Base-by-base conservation (phyloP, 2,888 invertebrate species). In the Microchrysa polita region DNA sequence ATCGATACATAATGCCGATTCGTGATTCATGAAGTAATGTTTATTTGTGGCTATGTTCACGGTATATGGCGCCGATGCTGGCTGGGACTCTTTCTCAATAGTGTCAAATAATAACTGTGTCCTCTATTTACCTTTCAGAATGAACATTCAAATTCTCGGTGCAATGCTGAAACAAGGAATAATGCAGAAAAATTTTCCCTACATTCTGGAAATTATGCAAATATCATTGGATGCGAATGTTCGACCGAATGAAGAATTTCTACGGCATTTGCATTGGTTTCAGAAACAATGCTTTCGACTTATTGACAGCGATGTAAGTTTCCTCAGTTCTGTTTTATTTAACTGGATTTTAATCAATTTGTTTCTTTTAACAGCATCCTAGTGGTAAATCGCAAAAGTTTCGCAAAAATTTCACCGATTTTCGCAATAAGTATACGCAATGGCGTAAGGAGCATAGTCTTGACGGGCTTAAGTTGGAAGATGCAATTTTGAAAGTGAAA, bases 81-180 rank as follows among this genome's bases (percentile, higher is more conserved):
- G n/a, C n/a, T n/a, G n/a, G n/a, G n/a, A n/a, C n/a, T n/a, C n/a
- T n/a, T n/a, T n/a, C n/a, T n/a, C n/a, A n/a, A n/a, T n/a, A n/a
- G n/a, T n/a, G n/a, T n/a, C n/a, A n/a, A n/a, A n/a, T n/a, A n/a
- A n/a, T n/a, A n/a, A n/a, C n/a, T n/a, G n/a, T n/a, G n/a, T n/a
- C n/a, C n/a, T n/a, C n/a, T n/a, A 34, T 34, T 34, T 34, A 5
- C 1, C 77, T 88, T 86, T 76, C 84, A 90, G 93, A 79, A 84
- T 92, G 55, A 96, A 95, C 81, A 86, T 88, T 69, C 88, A 90
- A 83, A 93, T 96, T 76, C 83, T 94, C 65, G 92, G 92, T 14
- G 89, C 92, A 23, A 88, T 97, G 84, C 78, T 95, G 40, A 86
- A 86, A 14, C 88, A 90, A 79, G 94, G 91, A 1, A 88, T 90